These are phyloP conservation scores for Dendrocincla tyrannina DNA, from an alignment of 2,797 vertebrate species.

Conservation along the genomic window DNA sequence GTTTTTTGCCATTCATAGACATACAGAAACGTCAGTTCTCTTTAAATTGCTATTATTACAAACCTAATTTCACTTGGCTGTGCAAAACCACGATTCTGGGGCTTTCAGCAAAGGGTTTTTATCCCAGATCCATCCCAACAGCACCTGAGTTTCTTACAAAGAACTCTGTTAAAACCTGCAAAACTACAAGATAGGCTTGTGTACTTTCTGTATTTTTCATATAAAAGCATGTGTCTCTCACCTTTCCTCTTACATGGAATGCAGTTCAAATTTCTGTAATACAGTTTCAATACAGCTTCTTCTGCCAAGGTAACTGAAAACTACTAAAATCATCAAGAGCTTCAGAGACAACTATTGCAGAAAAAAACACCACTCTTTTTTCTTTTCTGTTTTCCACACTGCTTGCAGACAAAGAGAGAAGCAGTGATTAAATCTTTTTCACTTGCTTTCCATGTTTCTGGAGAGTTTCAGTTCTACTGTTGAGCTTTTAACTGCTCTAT, in stretches of 20 bases:
- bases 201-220: background rate
- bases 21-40: background rate
- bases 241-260: background rate
- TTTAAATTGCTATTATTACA: background rate
- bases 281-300: background rate
- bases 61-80: background rate
- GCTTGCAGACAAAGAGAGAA: background rate
- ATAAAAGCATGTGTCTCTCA: background rate
- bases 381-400: background rate
- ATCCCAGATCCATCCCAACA: background rate
- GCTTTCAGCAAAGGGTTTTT: background rate
- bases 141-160: background rate
- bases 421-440: background rate
- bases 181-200: background rate
- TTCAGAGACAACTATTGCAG: background rate
- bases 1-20: background rate
- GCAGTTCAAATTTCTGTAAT: background rate
- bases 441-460: background rate
- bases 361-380: background rate
- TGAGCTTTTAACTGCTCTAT: background rate
- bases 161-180: background rate
- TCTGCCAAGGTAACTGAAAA: conserved; percentile 1
- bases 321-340: background rate
- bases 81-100: background rate
- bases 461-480: background rate